A percentile compares a stretch with the other conserved stretches of the same genome.
phyloP scores from a whole-genome alignment of 2,113 vertebrate species.

The Cercocebus atys region DNA sequence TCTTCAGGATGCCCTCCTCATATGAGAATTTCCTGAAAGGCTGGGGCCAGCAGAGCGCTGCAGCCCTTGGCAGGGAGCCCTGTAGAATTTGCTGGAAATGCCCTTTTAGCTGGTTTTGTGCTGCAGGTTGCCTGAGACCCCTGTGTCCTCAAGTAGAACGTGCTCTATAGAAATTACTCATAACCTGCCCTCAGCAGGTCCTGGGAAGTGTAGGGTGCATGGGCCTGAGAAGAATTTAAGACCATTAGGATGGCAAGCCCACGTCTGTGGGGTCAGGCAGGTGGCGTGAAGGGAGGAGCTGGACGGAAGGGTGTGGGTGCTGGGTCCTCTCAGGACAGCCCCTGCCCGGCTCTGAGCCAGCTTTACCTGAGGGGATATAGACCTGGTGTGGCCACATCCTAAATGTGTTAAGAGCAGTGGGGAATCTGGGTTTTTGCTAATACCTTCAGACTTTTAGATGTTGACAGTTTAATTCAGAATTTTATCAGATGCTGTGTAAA shows the following conservation, averaged over 20 bases:
- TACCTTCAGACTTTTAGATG: background rate
- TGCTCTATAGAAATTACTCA: background rate
- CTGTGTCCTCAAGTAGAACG: background rate
- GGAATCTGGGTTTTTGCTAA: background rate
- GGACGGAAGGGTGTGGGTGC: fast-evolving
- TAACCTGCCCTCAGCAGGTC: too few species aligned
- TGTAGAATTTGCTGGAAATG: fast-evolving
- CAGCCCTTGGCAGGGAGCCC: fast-evolving
- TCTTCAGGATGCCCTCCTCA: background rate
- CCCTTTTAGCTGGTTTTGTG: background rate
- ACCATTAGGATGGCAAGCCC: background rate
- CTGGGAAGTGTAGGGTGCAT: too few species aligned
- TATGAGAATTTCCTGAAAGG: background rate
- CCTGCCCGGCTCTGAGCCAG: background rate
- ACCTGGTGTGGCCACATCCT: fast-evolving
- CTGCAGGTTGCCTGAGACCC: fast-evolving
- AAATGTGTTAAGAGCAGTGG: background rate
- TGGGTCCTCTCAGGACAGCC: fast-evolving
- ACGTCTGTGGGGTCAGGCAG: background rate
- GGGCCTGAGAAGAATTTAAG: background rate
- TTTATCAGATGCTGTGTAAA: background rate
- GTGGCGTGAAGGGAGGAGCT: background rate
- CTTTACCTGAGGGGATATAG: fast-evolving
- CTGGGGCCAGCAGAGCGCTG: background rate
- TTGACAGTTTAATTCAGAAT: background rate